Evolutionary conservation across 1,140 invertebrate species (phyloP).

Genomic region (Drosophila navojoa): DNA sequence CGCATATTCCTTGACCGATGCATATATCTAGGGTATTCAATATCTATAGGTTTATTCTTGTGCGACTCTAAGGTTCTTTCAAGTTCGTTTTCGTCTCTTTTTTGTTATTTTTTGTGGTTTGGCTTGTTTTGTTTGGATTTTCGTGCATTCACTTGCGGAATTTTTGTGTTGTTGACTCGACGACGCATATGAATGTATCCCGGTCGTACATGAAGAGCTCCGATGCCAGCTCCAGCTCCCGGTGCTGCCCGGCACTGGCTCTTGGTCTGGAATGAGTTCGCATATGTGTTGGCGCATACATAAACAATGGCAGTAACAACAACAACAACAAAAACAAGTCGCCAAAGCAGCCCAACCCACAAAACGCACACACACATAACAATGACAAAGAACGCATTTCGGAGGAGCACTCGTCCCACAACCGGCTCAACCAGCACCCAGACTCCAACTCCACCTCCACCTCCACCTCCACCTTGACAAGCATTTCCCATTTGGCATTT

Average conservation of each 20-base stretch:
- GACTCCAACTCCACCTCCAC: too few species aligned
- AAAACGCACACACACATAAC: conserved; percentile 60
- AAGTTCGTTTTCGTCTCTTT: conserved; percentile 6
- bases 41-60: conserved; percentile 14
- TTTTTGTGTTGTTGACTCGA: conserved; percentile 77
- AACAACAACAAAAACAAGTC: conserved; percentile 54
- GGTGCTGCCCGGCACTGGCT: neutral
- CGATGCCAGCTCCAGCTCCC: neutral
- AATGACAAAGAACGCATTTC: conserved; percentile 80
- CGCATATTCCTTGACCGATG: too few species aligned
- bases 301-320: conserved; percentile 66
- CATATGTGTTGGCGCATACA: conserved; percentile 80
- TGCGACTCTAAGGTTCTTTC: conserved; percentile 19
- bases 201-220: conserved; percentile 30
- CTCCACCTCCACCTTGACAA: neutral
- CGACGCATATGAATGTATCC: conserved; percentile 78
- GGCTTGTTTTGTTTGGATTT: conserved; percentile 74
- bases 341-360: conserved; percentile 12
- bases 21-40: conserved; percentile 1
- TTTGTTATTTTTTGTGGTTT: conserved; percentile 32
- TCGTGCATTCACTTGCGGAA: conserved; percentile 80
- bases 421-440: neutral
- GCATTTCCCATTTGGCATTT: conserved; percentile 10
- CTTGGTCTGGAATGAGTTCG: conserved; percentile 32
- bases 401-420: conserved; percentile 3